These are phyloP conservation scores for Acanthosoma haemorrhoidale DNA, from an alignment of 2,888 invertebrate species.

Conservation along the genomic window DNA sequence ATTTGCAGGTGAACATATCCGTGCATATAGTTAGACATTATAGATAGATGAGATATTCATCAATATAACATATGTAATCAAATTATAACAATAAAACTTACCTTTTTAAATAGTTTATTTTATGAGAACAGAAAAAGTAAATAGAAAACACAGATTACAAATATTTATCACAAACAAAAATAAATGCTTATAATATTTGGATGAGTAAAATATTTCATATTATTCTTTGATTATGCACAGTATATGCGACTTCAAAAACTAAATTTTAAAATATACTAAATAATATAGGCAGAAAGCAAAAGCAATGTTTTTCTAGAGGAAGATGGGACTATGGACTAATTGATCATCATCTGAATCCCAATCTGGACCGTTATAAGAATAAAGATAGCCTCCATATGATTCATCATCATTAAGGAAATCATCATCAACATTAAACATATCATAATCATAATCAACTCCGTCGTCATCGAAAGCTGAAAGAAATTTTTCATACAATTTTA, in stretches of 20 bases:
- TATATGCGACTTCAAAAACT: background rate
- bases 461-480: background rate
- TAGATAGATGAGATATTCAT: too few relatives aligned
- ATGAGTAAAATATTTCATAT: conserved; percentile 3
- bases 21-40: too few relatives aligned
- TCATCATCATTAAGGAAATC: background rate
- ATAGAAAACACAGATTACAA: background rate
- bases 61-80: too few relatives aligned
- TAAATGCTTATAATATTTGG: conserved; percentile 17
- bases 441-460: background rate
- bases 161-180: background rate
- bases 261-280: background rate
- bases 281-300: background rate
- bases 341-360: background rate
- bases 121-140: background rate
- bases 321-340: background rate
- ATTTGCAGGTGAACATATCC: too few relatives aligned
- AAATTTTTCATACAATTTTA: background rate
- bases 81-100: background rate
- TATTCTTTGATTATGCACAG: conserved; percentile 9
- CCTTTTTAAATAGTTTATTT: background rate
- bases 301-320: background rate
- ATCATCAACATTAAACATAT: background rate
- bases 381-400: background rate
- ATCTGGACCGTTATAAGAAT: background rate